These are phyloP conservation scores for Tineola bisselliella DNA, from an alignment of 2,888 invertebrate species.

Conservation along the genomic window DNA sequence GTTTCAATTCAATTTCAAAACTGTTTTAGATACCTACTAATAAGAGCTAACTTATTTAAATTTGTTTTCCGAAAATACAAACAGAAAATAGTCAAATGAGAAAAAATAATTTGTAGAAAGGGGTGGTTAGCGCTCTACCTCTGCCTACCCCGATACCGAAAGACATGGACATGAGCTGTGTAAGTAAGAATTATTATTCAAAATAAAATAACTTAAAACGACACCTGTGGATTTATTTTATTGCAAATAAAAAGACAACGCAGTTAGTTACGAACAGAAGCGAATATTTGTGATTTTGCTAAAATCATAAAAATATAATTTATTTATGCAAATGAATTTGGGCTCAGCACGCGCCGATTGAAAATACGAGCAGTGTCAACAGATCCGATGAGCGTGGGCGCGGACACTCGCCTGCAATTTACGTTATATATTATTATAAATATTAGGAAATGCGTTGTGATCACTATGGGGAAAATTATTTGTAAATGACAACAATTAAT, in stretches of 20 bases:
- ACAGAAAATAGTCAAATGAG: no score
- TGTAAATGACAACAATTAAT: neutral
- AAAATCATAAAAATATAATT: conserved; percentile 25
- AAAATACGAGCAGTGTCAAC: conserved; percentile 45
- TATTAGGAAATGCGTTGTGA: neutral
- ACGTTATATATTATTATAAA: neutral
- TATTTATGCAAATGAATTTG: conserved; percentile 34
- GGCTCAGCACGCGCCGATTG: conserved; percentile 35
- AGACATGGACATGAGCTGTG: no score
- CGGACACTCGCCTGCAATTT: conserved; percentile 27
- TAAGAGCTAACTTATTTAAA: no score
- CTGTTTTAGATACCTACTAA: no score
- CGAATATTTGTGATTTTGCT: conserved; percentile 20
- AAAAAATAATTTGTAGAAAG: no score
- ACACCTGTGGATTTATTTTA: neutral
- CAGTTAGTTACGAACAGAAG: neutral
- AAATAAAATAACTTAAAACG: neutral
- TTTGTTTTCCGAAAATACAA: no score
- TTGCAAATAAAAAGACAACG: neutral
- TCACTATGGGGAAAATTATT: neutral
- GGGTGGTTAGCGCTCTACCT: no score
- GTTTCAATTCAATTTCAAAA: no score
- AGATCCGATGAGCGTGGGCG: conserved; percentile 41
- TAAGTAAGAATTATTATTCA: no score
- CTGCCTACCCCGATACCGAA: no score